A percentile compares a stretch with the other conserved stretches of the same genome.
Evolutionary conservation across 2,888 invertebrate species (phyloP).

Genomic region (Diaphora mendica): DNA sequence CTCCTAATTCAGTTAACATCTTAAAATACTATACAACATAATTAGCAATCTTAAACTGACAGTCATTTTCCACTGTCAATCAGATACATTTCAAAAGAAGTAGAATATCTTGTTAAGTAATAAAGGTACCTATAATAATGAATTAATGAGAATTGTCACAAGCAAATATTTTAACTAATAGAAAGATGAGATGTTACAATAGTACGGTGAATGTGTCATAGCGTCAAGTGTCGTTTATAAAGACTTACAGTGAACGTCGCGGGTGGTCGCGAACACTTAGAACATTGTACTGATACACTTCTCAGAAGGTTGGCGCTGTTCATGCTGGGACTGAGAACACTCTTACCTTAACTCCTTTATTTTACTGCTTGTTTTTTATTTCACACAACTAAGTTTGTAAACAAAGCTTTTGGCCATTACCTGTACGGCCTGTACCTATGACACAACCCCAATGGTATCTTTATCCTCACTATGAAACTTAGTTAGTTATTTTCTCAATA

Average conservation of each 20-base stretch:
- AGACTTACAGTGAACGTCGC: constrained; percentile 71
- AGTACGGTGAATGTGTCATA: constrained; percentile 60
- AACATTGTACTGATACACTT: constrained; percentile 67
- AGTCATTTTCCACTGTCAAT: background rate
- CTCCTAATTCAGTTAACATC: background rate
- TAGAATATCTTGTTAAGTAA: background rate
- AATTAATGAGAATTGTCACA: constrained; percentile 39
- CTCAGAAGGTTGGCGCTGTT: constrained; percentile 73
- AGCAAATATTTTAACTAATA: constrained; percentile 47
- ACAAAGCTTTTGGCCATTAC: background rate
- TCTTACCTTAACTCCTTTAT: background rate
- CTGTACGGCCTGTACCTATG: background rate
- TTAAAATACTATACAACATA: background rate
- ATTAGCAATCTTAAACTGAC: background rate
- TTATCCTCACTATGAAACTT: background rate
- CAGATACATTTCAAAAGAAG: background rate
- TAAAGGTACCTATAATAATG: constrained; percentile 1
- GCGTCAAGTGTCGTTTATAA: constrained; percentile 63
- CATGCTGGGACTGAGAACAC: constrained; percentile 7
- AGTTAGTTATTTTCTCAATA: too few species aligned
- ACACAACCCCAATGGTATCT: background rate
- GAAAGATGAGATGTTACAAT: constrained; percentile 59
- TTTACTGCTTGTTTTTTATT: background rate
- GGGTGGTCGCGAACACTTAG: constrained; percentile 76
- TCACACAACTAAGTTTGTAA: background rate